Base-by-base conservation (phyloP, 2,888 invertebrate genomes). In the Epistrophe grossulariae region DNA sequence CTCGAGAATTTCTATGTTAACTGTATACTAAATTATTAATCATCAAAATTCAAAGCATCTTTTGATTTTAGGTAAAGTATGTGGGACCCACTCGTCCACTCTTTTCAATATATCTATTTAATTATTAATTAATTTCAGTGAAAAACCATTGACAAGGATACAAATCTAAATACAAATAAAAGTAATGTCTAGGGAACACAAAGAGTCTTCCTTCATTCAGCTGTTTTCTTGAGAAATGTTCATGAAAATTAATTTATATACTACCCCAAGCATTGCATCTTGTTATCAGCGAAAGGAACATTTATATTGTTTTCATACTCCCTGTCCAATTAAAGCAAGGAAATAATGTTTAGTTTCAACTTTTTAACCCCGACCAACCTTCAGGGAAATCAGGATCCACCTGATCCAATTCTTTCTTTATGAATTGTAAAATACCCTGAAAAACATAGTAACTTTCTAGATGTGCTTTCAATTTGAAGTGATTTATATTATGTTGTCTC, bases 341-440 rank as follows among this genome's bases (percentile, higher is more conserved):
- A 43, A 15, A 62, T 60, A 68, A 38, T 52, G 38, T 64, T 57
- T 62, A 66, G 59, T 72, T 59, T 71, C 40, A 78, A 73, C 68
- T 83, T 66, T 83, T 52, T 68, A 59, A 73, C 79, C 60, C 73
- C 68, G 79, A 55, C 45, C 52, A 79, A 79, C 79, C 73, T 79
- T 73, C 73, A 38, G 83, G 83, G 83, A 83, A 83, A 83, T 83
- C 79, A 79, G 62, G 48, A 62, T 73, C 52, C 15, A n/a, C 55
- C 79, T 73, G 52, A 11, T 43, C 13, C 17, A 40, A 45, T 66
- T n/a, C n/a, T n/a, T 82, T 59, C 71, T 66, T 72, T 78, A 59
- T 57, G 66, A 66, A 11, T 70, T 64, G 15, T 45, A 28, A 38
- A 19, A 52, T 24, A 11, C 31, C 28, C 15, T 24, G 8, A 15